Base-by-base conservation (phyloP, 2,797 vertebrate species). In the Urocyon cinereoargenteus region DNA sequence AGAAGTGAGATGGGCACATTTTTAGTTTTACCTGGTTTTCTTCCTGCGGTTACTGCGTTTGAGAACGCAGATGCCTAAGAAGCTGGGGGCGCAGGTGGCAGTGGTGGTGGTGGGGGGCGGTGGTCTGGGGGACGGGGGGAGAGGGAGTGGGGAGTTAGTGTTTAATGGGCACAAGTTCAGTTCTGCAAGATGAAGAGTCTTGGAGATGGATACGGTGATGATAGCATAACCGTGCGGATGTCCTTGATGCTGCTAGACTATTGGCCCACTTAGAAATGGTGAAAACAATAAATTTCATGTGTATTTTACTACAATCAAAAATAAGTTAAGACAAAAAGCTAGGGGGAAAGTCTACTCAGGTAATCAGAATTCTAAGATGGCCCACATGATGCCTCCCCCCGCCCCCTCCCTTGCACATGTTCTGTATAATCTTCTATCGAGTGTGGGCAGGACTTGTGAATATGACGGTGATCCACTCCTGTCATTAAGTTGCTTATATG, bases 391-490 rank as follows among this genome's bases (percentile, higher is more conserved):
- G 34, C 55, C 77, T 36, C 18, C 11, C 34, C 36, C 21, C 13
- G 45, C 77, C 26, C 18, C 11, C 34, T n/a, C 21, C 13, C 2
- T 0, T 0, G 1, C 6, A 1, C 1, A 6, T 2, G 13, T 7
- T 68, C 68, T 22, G 14, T 18, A 4, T 26, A 3, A 3, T 26
- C 40, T 55, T n/a, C 19, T 6, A 1, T 15, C 3, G 36, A 28
- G 6, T 5, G 2, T 40, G 18, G 34, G 21, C 2, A 21, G n/a
- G 64, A 36, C 19, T 36, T 21, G 15, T 18, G 72, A 86, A n/a
- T 18, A 34, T 1, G 4, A 49, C 4, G 40, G 36, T 2, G 4
- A 73, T 31, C 49, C 64, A 85, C 21, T n/a, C 3, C 62, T 57
- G 28, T 28, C 62, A 6, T 75, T 26, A 59, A 3, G 14, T 45